Conservation (phyloP, 1,140 invertebrate species). For the Ceratitis capitata region DNA sequence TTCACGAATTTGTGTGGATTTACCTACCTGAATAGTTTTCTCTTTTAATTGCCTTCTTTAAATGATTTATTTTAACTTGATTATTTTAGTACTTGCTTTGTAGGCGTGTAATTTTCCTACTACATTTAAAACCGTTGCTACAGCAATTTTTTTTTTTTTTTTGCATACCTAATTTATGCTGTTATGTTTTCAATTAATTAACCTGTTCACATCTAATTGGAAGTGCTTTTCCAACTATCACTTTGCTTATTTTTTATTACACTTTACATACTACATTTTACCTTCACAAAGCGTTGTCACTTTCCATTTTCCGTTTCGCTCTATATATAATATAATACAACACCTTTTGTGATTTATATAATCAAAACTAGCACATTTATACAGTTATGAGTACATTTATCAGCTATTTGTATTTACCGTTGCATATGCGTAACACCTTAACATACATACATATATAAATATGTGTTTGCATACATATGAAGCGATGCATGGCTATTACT, state of each 20-base stretch:
- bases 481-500: neutral
- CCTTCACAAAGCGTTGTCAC: neutral
- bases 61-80: neutral
- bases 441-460: neutral
- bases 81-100: neutral
- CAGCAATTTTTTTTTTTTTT: neutral
- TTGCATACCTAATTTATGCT: neutral
- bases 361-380: neutral
- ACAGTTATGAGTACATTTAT: slow-evolving; percentile 13
- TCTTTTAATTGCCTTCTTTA: neutral
- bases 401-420: neutral
- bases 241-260: neutral
- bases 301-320: neutral
- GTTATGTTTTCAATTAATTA: neutral
- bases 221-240: neutral
- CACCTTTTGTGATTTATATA: neutral
- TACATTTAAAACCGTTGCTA: neutral
- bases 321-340: neutral
- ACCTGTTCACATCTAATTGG: neutral
- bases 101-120: neutral
- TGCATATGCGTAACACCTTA: neutral
- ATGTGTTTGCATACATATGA: neutral
- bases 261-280: neutral
- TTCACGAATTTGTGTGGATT: too few species aligned
- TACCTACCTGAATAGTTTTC: neutral